Conservation (phyloP, 35 echinoderm and acorn worm species). For the Patiria miniata region DNA sequence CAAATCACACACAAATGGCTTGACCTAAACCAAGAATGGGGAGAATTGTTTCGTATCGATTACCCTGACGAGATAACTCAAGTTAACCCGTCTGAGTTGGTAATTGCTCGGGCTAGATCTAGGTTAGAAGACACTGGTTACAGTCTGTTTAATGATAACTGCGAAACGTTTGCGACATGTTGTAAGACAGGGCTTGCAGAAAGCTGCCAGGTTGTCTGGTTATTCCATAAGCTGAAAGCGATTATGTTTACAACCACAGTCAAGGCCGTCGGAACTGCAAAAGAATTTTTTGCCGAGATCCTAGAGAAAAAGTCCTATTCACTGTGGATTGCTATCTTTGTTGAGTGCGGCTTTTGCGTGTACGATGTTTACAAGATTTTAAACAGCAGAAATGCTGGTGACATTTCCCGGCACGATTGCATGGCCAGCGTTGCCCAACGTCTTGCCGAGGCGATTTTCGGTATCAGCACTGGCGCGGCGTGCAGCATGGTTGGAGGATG, state of each 20-base stretch:
- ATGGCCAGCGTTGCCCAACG: background rate
- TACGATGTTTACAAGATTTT: background rate
- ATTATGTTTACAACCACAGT: background rate
- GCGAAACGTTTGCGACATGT: too few relatives aligned
- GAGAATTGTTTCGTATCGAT: too few relatives aligned
- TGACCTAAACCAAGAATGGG: too few relatives aligned
- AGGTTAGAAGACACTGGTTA: slow-evolving; percentile 33
- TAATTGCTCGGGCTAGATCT: slow-evolving; percentile 26
- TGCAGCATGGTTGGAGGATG: background rate
- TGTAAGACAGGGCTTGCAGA: too few relatives aligned
- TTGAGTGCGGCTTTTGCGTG: background rate
- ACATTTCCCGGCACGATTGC: background rate
- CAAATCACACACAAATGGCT: background rate
- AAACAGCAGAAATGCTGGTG: too few relatives aligned
- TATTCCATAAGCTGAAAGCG: background rate
- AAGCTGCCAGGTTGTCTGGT: slow-evolving; percentile 14
- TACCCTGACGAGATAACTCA: slow-evolving; percentile 5
- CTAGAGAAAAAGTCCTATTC: background rate
- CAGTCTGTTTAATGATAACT: slow-evolving; percentile 3
- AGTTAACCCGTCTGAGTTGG: slow-evolving; percentile 19
- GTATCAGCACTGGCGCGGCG: background rate
- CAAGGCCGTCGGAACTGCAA: background rate
- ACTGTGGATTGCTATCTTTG: background rate
- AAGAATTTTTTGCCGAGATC: background rate
- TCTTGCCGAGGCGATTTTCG: background rate